A percentile compares a stretch with the other conserved stretches of the same genome.
Evolutionary conservation across 2,888 invertebrate species (phyloP).

Genomic region (Heliconius aoede): DNA sequence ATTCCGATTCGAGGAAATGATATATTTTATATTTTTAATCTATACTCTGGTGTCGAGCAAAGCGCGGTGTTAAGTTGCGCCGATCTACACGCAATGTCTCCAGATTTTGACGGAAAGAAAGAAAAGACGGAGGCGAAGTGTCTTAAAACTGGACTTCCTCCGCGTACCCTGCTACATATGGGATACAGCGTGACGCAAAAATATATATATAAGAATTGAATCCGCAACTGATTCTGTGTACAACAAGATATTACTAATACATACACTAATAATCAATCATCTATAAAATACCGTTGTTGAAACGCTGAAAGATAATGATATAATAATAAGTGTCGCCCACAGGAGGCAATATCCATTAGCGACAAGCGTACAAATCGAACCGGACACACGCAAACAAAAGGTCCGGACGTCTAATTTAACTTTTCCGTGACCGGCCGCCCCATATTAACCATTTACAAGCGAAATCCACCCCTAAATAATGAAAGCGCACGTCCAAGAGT

Average conservation of each 20-base stretch:
- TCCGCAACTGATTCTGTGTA: neutral
- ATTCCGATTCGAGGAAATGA: no score
- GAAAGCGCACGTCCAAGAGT: constrained; percentile 68
- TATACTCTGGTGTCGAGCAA: no score
- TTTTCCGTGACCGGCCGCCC: constrained; percentile 71
- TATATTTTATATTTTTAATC: no score
- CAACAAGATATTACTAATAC: no score
- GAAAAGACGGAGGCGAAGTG: no score
- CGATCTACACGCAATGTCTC: no score
- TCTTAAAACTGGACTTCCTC: no score
- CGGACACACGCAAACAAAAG: constrained; percentile 63
- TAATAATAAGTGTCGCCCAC: constrained; percentile 23
- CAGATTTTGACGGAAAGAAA: no score
- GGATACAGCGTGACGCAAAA: neutral
- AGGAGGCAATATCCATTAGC: constrained; percentile 52
- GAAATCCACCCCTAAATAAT: constrained; percentile 75
- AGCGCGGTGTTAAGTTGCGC: no score
- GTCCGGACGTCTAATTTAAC: constrained; percentile 70
- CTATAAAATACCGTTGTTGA: neutral
- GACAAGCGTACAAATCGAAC: constrained; percentile 65
- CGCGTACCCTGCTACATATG: no score
- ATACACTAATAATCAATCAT: neutral
- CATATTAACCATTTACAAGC: constrained; percentile 71
- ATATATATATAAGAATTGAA: neutral
- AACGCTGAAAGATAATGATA: constrained; percentile 24